A percentile compares a stretch with the other conserved stretches of the same genome.
phyloP scores from a whole-genome alignment of 2,888 invertebrate species.

The Sialis fuliginosa region DNA sequence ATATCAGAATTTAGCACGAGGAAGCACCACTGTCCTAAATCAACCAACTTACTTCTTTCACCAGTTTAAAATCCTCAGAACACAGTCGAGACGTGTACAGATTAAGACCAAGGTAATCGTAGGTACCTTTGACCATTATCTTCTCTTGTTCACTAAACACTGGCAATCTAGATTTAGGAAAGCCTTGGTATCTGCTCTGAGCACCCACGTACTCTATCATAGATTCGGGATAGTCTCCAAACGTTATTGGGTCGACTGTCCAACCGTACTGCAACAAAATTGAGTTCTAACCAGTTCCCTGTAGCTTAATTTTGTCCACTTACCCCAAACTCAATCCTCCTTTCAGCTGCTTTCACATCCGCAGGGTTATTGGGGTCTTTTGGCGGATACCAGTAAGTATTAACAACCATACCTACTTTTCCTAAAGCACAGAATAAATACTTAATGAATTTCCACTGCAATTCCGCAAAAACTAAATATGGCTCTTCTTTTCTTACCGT shows the following conservation, averaged over 20 bases:
- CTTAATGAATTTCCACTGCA: too few relatives aligned
- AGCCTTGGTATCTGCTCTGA: constrained; percentile 10
- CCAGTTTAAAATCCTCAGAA: too few relatives aligned
- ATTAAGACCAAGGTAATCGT: constrained; percentile 31
- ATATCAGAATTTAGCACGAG: too few relatives aligned
- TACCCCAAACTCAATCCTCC: constrained; percentile 34
- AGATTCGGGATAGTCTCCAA: constrained; percentile 12
- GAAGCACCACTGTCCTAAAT: too few relatives aligned
- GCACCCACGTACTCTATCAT: constrained; percentile 10
- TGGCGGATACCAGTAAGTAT: not conserved
- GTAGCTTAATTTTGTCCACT: constrained; percentile 11
- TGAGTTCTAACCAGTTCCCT: constrained; percentile 11
- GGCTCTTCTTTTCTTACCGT: constrained; percentile 9
- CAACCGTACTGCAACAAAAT: constrained; percentile 19
- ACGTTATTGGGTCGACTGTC: constrained; percentile 5
- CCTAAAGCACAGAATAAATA: not conserved
- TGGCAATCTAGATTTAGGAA: constrained; percentile 25
- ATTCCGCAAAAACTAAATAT: not conserved
- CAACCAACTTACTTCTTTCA: too few relatives aligned
- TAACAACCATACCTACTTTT: not conserved
- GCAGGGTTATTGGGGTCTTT: not conserved
- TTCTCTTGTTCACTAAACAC: constrained; percentile 32
- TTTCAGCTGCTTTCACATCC: constrained; percentile 29
- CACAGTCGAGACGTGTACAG: constrained; percentile 22
- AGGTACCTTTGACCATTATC: constrained; percentile 22